Evolutionary conservation across 2,113 vertebrate species (phyloP), one percentile per base, ranked within the genome.

Genomic region (Nibea coibor): DNA sequence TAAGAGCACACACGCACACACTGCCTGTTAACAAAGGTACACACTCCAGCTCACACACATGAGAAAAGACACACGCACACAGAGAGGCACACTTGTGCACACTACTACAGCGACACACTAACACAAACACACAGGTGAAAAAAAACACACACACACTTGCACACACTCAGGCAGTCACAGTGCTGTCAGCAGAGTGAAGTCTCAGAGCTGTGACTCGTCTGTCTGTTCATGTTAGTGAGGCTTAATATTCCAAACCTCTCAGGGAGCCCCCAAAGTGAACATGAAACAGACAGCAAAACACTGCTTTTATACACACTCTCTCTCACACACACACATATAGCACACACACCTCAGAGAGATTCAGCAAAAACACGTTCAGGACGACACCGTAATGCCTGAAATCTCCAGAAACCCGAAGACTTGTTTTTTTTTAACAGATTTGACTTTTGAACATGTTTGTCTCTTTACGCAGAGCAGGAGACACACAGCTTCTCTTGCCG

Each of bases 141-240:
- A 12, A 54, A 54, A 31, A 31, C 51, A 65, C 26, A 64, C 51
- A 72, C 59, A 43, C 63, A 26, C 26, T 57, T 61, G 14, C 51
- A 68, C 0, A 56, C 51, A 45, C 50, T 42, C 17, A 39, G 51
- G 51, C 61, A 53, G 69, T 51, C 61, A 43, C 54, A 8, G 20
- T 10, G 65, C 71, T 63, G 65, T 75, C 83, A 81, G 72, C 75
- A 79, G 42, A 70, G 71, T 59, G 28, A 75, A 80, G 65, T 71
- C 73, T 85, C 59, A 62, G 78, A 4, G 73, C 83, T 77, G 53
- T 11, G 57, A 77, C 73, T 85, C 72, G 15, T 45, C 24, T 67
- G 72, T 72, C 72, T 76, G 42, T 74, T 81, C 35, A n/a, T 39
- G 74, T 77, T 81, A 64, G 78, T 19, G 63, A 73, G 53, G 43